Base-by-base conservation (phyloP, 2,888 invertebrate species). In the Drosophila heteroneura region DNA sequence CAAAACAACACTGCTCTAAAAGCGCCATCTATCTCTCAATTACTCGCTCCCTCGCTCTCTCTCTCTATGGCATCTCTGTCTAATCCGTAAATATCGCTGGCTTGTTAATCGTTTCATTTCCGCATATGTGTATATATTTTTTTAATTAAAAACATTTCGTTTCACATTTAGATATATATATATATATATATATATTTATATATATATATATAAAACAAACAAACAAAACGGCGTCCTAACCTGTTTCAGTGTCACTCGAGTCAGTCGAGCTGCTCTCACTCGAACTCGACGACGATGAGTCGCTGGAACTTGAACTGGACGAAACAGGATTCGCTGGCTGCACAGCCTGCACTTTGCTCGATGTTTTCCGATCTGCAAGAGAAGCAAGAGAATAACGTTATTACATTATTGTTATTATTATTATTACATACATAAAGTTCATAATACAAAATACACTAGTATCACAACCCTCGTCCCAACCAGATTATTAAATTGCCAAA, bases 241-340 rank as follows among this genome's bases (percentile, higher is more conserved):
- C 97, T 97, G 97, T 97, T 97, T 97, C 97, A 94, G 97, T 97
- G 95, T 97, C 97, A 94, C 97, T 97, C 94, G 96, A 96, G 95
- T 97, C 97, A 91, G 96, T 96, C 90, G 97, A 96, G 94, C 97
- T 97, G 94, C 97, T 96, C 93, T 97, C 96, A 91, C 97, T 95
- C 94, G 97, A 97, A 94, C 97, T 97, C 93, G 97, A 97, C 92
- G 97, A 97, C 94, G 97, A 97, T 93, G 97, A 97, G 89, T 97
- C 97, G 78, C 97, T 97, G 93, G 97, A 97, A 93, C 97, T 96
- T 89, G 97, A 97, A 93, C 97, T 97, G 71, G 97, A 97, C 72
- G 97, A 97, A 92, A 97, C 96, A 83, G 97, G 94, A 89, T 96
- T 95, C 78, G 97, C 95, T 76, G 97, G 96, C 83, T 91, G 93